A percentile compares a stretch with the other conserved stretches of the same genome.
phyloP scores from a whole-genome alignment of 2,888 invertebrate species.

The Nipponacmea schrenckii region DNA sequence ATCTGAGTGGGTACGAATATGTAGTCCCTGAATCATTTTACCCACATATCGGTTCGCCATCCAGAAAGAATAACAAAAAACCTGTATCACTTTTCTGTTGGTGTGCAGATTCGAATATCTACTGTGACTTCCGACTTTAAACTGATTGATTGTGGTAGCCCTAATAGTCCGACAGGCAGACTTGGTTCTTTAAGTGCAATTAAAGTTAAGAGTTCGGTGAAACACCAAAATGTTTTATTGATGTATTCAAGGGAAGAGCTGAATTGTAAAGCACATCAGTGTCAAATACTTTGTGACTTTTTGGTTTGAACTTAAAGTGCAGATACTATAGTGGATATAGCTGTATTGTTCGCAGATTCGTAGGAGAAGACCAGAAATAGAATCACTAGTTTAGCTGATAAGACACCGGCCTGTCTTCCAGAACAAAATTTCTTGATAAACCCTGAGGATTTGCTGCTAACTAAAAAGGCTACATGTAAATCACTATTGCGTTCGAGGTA shows the following conservation, averaged over 20 bases:
- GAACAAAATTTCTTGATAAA: neutral
- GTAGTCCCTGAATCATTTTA: constrained; percentile 5
- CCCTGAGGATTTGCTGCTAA: constrained; percentile 11
- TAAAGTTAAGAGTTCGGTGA: neutral
- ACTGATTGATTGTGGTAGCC: neutral
- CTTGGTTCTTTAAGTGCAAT: neutral
- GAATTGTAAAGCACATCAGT: too few species aligned
- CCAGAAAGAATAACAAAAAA: constrained; percentile 2
- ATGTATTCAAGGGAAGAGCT: neutral
- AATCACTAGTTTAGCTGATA: constrained; percentile 2
- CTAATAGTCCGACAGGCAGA: neutral
- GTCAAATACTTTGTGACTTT: too few species aligned
- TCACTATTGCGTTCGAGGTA: neutral
- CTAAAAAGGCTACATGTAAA: constrained; percentile 2
- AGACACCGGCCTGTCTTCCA: neutral
- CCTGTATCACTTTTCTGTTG: neutral
- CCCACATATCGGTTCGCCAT: neutral
- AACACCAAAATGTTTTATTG: constrained; percentile 8
- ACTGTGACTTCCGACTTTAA: neutral
- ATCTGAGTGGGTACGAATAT: constrained; percentile 6
- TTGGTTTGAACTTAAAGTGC: neutral
- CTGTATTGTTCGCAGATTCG: constrained; percentile 4
- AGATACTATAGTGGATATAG: neutral
- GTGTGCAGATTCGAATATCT: neutral
- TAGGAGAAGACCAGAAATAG: neutral